Base-by-base conservation (phyloP, 2,888 invertebrate genomes). In the Chrysomela aeneicollis region DNA sequence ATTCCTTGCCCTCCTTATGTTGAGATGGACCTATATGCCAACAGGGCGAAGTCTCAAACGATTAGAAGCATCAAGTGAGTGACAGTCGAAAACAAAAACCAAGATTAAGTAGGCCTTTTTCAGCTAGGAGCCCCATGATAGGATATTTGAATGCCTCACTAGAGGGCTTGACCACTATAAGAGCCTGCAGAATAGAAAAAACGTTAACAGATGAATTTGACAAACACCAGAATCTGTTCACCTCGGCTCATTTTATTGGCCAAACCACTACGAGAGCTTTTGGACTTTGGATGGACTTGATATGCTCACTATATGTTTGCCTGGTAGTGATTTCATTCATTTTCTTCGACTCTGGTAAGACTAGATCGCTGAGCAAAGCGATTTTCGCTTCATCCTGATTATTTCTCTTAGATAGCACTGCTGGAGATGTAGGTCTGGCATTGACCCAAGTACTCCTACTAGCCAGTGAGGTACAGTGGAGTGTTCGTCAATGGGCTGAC, bases 401-500 rank as follows among this genome's bases (percentile, higher is more conserved):
- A 30, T 50, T 35, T 52, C 30, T 73, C 73, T 54, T 42, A 76
- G 77, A 66, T 64, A 69, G 62, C 3, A 69, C 69, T n/a, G 73
- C 72, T 26, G 76, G 75, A 22, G 66, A 69, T 46, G 73, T 74
- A 10, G 76, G 75, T 32, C 80, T 93, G 61, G 92, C 92, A 15
- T 90, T 93, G 57, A 92, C 92, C 0, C 92, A 93, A 78, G 90
- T 92, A 12, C 90, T 92, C 82, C 88, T 89, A 0, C 85, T 93
- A 63, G 91, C 92, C 0, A 91, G 91, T 12, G 81, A 83, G 81
- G 71, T 88, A 72, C 87, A 87, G 76, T 88, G 87, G 86, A 86
- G 85, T 4, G 84, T 88, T 26, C 85, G 95, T 1, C 95, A 96
- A 81, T 94, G 94, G 73, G 93, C 95, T 0, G 96, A 96, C 80